Evolutionary conservation across 2,113 vertebrate species (phyloP).

Genomic region (Triplophysa siluroides): DNA sequence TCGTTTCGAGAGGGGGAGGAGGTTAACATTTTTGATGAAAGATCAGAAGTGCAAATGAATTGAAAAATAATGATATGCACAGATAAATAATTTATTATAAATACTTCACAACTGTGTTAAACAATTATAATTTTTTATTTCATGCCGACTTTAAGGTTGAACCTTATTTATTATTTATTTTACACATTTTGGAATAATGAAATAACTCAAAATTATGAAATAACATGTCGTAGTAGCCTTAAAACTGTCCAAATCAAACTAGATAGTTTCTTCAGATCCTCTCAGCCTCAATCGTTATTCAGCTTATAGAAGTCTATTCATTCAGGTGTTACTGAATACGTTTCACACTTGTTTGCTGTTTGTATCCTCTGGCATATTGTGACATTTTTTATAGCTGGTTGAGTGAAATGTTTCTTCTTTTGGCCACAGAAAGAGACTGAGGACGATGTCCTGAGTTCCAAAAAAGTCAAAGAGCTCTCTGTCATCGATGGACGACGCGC

Average conservation of each 20-base stretch:
- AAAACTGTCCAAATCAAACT: background rate
- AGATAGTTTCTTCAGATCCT: too few relatives aligned
- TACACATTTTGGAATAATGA: background rate
- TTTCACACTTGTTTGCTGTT: background rate
- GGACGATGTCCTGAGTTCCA: constrained; percentile 87
- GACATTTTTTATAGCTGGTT: background rate
- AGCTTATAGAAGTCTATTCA: too few relatives aligned
- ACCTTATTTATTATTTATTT: background rate
- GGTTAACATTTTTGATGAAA: too few relatives aligned
- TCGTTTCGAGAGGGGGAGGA: too few relatives aligned
- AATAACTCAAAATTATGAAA: background rate
- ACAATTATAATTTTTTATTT: background rate
- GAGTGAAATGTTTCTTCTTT: constrained; percentile 13
- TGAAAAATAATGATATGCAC: too few relatives aligned
- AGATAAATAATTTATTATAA: too few relatives aligned
- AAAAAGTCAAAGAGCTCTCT: constrained; percentile 96
- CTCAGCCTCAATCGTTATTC: too few relatives aligned
- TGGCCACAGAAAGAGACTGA: constrained; percentile 90
- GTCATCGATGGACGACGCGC: constrained; percentile 96
- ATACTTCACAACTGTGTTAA: too few relatives aligned
- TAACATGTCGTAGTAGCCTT: background rate
- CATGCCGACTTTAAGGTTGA: too few relatives aligned
- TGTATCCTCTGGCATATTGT: background rate
- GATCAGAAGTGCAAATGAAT: too few relatives aligned
- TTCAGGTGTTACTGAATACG: too few relatives aligned